Conservation (phyloP, 1,140 invertebrate species). For the Caerostris darwini region DNA sequence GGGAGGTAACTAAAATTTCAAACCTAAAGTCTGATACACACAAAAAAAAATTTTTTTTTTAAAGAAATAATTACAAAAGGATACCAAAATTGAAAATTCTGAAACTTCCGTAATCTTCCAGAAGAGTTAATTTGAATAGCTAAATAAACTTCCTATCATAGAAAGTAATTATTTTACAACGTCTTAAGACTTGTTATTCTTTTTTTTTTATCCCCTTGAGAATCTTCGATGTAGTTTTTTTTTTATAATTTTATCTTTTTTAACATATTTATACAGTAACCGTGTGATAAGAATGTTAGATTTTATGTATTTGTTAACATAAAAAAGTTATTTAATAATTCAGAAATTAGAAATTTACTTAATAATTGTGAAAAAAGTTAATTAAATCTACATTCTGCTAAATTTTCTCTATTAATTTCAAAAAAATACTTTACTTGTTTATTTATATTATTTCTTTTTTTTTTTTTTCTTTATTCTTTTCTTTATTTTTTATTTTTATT, state of each 20-base stretch:
- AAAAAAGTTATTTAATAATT: too few species aligned
- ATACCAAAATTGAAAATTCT: not conserved
- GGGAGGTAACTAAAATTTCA: not conserved
- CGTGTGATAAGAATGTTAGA: too few species aligned
- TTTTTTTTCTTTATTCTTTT: too few species aligned
- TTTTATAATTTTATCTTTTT: not conserved
- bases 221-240: not conserved
- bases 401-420: too few species aligned
- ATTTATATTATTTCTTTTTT: too few species aligned
- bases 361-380: too few species aligned
- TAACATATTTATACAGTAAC: too few species aligned
- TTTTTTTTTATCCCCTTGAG: not conserved
- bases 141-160: not conserved
- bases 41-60: not conserved
- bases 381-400: too few species aligned
- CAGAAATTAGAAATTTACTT: too few species aligned
- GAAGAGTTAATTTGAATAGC: not conserved
- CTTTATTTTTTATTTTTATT: too few species aligned
- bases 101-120: not conserved
- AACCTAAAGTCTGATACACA: not conserved
- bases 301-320: too few species aligned
- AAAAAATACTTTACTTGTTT: too few species aligned
- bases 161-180: not conserved
- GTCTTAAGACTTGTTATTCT: not conserved
- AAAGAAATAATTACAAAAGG: not conserved